Conservation (phyloP, 2,888 invertebrate species). For the Trichacis sp. region DNA sequence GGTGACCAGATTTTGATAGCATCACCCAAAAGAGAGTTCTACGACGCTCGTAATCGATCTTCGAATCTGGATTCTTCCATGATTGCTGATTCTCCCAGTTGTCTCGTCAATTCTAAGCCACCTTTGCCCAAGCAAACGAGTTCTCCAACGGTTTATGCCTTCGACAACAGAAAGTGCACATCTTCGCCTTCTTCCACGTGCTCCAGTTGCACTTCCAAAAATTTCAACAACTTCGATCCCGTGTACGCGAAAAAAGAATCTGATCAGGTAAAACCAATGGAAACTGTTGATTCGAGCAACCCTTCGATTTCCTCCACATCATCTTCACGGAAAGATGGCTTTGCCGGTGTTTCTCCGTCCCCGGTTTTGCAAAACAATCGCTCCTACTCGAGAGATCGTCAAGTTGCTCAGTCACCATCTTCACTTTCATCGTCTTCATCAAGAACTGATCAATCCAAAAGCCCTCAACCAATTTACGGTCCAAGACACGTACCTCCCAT, state of each 20-base stretch:
- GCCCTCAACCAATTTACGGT: slow-evolving; percentile 22
- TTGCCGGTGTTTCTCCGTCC: slow-evolving; percentile 22
- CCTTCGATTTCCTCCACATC: too few species aligned
- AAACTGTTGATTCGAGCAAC: not conserved
- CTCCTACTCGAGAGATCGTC: slow-evolving; percentile 6
- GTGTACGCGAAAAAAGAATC: not conserved
- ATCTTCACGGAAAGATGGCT: slow-evolving; percentile 1
- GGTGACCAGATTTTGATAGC: slow-evolving; percentile 63
- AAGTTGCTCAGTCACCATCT: slow-evolving; percentile 28
- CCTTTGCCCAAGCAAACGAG: slow-evolving; percentile 28
- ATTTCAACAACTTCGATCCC: not conserved
- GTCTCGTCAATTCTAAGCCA: slow-evolving; percentile 36
- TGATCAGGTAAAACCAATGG: not conserved
- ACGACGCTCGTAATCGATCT: slow-evolving; percentile 46
- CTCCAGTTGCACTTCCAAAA: slow-evolving; percentile 10
- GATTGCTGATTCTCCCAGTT: slow-evolving; percentile 54
- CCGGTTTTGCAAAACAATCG: slow-evolving; percentile 14
- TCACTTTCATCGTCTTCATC: slow-evolving; percentile 30
- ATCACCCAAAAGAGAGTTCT: slow-evolving; percentile 60
- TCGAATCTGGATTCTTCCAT: slow-evolving; percentile 44
- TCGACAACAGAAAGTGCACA: slow-evolving; percentile 5
- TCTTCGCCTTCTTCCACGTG: slow-evolving; percentile 5
- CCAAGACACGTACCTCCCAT: slow-evolving; percentile 17
- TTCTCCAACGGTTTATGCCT: slow-evolving; percentile 12
- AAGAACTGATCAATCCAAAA: slow-evolving; percentile 28